phyloP scores from a whole-genome alignment of 1,140 invertebrate species.

The Leptinotarsa lineolata region DNA sequence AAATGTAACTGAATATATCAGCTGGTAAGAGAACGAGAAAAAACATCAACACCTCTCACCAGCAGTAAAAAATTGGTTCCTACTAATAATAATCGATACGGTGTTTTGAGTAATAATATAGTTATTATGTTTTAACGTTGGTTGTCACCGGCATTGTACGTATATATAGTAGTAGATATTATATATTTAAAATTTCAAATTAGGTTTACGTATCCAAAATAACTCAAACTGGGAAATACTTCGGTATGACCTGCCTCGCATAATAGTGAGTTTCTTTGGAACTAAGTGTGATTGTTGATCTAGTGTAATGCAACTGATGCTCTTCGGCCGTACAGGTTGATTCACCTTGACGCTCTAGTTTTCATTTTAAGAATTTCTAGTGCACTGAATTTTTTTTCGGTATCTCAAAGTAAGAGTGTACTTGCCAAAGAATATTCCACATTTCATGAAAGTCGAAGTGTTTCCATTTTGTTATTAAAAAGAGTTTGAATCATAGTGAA shows the following conservation, averaged over 20 bases:
- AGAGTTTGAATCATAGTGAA: not conserved
- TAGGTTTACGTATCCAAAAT: conserved; percentile 70
- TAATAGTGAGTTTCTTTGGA: conserved; percentile 72
- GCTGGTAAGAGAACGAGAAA: conserved; percentile 45
- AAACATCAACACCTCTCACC: conserved; percentile 52
- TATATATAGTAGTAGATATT: conserved; percentile 58
- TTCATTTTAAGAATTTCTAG: not conserved
- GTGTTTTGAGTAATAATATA: conserved; percentile 57
- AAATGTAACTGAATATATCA: conserved; percentile 55
- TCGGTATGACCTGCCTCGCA: conserved; percentile 69
- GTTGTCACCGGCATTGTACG: conserved; percentile 56
- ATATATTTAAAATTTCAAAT: conserved; percentile 59
- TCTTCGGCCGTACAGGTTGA: conserved; percentile 21
- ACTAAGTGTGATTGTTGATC: conserved; percentile 70
- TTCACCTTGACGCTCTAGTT: conserved; percentile 14
- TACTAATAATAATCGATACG: conserved; percentile 59
- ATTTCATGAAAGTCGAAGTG: not conserved
- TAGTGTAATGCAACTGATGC: conserved; percentile 51
- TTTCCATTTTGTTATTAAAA: not conserved
- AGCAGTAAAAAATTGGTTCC: conserved; percentile 60
- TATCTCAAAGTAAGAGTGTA: not conserved
- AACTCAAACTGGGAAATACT: conserved; percentile 70
- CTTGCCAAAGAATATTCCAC: not conserved
- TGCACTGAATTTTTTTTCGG: not conserved
- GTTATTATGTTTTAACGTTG: conserved; percentile 58